These are phyloP conservation scores for Steinernema carpocapsae DNA, from an alignment of 2,888 invertebrate species.

Conservation along the genomic window DNA sequence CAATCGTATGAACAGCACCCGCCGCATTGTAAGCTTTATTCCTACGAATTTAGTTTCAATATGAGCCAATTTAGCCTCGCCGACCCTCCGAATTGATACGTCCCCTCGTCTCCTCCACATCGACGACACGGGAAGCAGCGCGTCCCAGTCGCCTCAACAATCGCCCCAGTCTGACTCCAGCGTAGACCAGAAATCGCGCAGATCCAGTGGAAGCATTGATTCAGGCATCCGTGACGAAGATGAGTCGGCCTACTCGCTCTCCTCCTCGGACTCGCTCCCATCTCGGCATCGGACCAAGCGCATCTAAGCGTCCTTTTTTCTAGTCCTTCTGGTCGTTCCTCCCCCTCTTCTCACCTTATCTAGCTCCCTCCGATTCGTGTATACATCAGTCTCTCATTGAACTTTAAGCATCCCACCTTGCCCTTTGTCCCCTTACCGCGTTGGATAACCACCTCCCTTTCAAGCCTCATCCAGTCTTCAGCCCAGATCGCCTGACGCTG, in stretches of 20 bases:
- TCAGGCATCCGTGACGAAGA: slow-evolving; percentile 10
- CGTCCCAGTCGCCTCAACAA: slow-evolving; percentile 18
- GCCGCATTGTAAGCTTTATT: slow-evolving; percentile 41
- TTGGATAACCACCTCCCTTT: slow-evolving; percentile 1
- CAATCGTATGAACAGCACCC: slow-evolving; percentile 59
- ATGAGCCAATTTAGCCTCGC: slow-evolving; percentile 44
- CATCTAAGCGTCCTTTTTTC: neutral
- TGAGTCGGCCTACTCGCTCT: slow-evolving; percentile 25
- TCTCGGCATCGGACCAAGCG: slow-evolving; percentile 7
- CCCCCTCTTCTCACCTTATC: neutral
- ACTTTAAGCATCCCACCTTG: slow-evolving; percentile 26
- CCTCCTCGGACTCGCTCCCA: slow-evolving; percentile 20
- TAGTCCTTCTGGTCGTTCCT: neutral
- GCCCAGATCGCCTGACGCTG: neutral
- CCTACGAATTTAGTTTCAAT: neutral
- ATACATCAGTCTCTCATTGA: slow-evolving; percentile 5
- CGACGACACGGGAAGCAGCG: slow-evolving; percentile 18
- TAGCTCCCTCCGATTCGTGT: slow-evolving; percentile 31
- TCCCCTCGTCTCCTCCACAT: slow-evolving; percentile 26
- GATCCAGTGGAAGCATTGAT: slow-evolving; percentile 28
- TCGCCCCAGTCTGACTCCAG: slow-evolving; percentile 14
- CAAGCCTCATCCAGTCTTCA: neutral
- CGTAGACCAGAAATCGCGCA: slow-evolving; percentile 6
- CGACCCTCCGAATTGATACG: slow-evolving; percentile 53
- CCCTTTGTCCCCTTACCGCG: slow-evolving; percentile 3